Evolutionary conservation across 2,888 invertebrate species (phyloP).

Genomic region (Protophormia terraenovae): DNA sequence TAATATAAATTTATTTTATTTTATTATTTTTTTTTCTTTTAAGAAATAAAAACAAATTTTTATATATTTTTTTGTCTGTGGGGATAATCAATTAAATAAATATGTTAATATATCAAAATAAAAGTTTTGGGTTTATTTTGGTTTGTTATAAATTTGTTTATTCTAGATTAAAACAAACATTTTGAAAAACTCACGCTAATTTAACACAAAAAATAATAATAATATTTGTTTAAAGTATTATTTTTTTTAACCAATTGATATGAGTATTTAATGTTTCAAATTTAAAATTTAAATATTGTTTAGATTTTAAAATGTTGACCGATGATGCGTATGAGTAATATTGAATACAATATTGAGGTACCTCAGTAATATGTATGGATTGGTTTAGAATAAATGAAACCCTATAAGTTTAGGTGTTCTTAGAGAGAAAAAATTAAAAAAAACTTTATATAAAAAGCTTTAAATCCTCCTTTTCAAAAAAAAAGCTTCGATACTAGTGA

Average conservation of each 20-base stretch:
- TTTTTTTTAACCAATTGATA: neutral
- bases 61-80: too few species aligned
- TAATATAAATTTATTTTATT: too few species aligned
- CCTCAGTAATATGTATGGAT: too few species aligned
- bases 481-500: too few species aligned
- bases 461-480: too few species aligned
- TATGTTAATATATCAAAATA: slow-evolving; percentile 20
- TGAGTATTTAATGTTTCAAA: neutral
- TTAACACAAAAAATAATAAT: neutral
- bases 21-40: too few species aligned
- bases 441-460: too few species aligned
- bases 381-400: too few species aligned
- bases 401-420: too few species aligned
- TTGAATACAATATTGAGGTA: neutral
- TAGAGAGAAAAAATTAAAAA: too few species aligned
- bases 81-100: slow-evolving; percentile 37
- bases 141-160: slow-evolving; percentile 4
- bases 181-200: neutral
- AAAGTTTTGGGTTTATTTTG: neutral
- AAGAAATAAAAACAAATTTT: neutral
- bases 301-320: neutral
- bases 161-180: slow-evolving; percentile 36
- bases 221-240: neutral
- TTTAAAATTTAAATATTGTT: neutral
- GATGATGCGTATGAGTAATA: neutral